These are phyloP conservation scores for Saccopteryx bilineata DNA, from an alignment of 2,113 vertebrate species.

Conservation along the genomic window DNA sequence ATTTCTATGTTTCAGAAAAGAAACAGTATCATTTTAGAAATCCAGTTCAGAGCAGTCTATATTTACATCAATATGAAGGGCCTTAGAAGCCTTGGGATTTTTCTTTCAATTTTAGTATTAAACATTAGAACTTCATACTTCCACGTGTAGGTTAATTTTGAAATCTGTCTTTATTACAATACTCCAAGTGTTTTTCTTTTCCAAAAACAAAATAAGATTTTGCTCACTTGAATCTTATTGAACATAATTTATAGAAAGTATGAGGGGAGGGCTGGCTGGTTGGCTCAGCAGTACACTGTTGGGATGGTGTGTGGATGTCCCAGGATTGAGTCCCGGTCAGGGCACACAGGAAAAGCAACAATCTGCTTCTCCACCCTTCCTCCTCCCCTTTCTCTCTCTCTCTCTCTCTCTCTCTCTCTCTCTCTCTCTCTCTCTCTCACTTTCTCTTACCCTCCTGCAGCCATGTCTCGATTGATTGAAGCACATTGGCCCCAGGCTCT, in stretches of 20 bases:
- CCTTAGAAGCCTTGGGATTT: background rate
- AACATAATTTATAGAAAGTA: background rate
- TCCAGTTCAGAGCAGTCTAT: background rate
- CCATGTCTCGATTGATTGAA: too few relatives aligned
- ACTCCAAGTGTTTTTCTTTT: background rate
- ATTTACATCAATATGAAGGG: background rate
- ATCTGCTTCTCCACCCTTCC: too few relatives aligned
- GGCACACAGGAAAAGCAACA: too few relatives aligned
- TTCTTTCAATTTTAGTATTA: background rate
- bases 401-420: too few relatives aligned
- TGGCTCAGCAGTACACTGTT: too few relatives aligned
- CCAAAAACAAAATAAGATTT: conserved; percentile 20
- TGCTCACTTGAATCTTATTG: background rate
- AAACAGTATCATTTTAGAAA: background rate
- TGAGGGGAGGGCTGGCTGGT: background rate
- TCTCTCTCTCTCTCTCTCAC: too few relatives aligned
- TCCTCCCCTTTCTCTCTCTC: too few relatives aligned
- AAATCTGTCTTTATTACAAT: conserved; percentile 16
- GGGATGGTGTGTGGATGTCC: too few relatives aligned
- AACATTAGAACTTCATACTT: background rate
- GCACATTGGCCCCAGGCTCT: too few relatives aligned
- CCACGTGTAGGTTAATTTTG: background rate
- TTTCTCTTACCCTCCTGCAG: too few relatives aligned
- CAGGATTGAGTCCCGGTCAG: too few relatives aligned
- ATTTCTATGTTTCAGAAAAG: background rate